Base-by-base conservation (phyloP, 2,113 vertebrate genomes). In the Tragelaphus scriptus region DNA sequence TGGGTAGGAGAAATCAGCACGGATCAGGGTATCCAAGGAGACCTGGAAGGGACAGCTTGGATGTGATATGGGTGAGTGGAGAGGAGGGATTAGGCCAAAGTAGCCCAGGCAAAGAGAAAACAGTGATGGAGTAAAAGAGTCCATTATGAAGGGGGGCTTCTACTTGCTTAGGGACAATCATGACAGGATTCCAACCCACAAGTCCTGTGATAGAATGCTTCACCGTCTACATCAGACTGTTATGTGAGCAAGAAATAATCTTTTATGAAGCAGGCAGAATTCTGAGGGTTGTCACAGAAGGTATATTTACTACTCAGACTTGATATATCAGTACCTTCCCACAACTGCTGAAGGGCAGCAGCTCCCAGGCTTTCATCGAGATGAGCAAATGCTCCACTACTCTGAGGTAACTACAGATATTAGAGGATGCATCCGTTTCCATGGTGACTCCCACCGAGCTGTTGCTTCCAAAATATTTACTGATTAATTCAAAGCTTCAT, bases 391-490 rank as follows among this genome's bases (percentile, higher is more conserved):
- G 14, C 63, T 82, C 53, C n/a, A 86, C n/a, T 49, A 82, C n/a
- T 88, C n/a, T 40, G 30, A 82, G 82, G 75, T 95, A n/a, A 95
- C 44, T 90, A 6, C 26, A 77, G 88, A 30, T 91, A 88, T 85
- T 85, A 93, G 14, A 94, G n/a, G 10, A 23, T 88, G 61, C 16
- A 59, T 58, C 86, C 77, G 86, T 88, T 94, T n/a, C 89, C 59
- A 81, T 96, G 44, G 77, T 47, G 23, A 98, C 88, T 91, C 49
- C 79, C 81, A 91, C 12, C 84, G 30, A 94, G 75, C 53, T 85
- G 19, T 75, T 90, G 36, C 81, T 98, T 96, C 55, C 58, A 87
- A 97, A 95, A 95, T 61, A 94, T 90, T 94, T 92, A 40, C 56
- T 95, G 44, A 86, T 90, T 86, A 96, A 21, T 40, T 59, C 40